Evolutionary conservation across 2,888 invertebrate genomes (phyloP).

Genomic region (Choristoneura rosaceana): DNA sequence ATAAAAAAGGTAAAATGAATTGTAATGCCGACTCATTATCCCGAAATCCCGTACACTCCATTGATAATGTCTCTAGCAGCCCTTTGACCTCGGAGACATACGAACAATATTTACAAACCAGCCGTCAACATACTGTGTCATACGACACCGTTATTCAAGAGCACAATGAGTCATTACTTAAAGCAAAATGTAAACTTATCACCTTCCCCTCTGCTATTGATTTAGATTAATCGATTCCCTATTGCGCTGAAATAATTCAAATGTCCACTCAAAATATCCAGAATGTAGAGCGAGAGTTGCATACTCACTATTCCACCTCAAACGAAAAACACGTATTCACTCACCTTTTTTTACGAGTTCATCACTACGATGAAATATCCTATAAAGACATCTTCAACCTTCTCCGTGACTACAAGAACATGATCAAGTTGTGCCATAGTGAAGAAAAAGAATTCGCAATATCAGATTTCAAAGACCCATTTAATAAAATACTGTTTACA

Average conservation of each 20-base stretch:
- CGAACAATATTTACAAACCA: neutral
- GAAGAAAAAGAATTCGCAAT: slow-evolving; percentile 18
- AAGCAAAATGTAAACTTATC: neutral
- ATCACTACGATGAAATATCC: neutral
- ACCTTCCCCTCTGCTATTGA: neutral
- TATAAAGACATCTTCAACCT: neutral
- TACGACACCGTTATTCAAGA: neutral
- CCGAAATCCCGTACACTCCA: too few relatives aligned
- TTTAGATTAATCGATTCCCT: neutral
- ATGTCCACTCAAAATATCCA: too few relatives aligned
- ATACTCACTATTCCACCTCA: too few relatives aligned
- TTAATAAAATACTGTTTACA: slow-evolving; percentile 14
- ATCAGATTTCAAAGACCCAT: slow-evolving; percentile 40
- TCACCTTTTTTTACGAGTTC: neutral
- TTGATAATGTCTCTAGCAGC: too few relatives aligned
- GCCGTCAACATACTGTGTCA: neutral
- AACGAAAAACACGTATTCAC: too few relatives aligned
- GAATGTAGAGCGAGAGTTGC: too few relatives aligned
- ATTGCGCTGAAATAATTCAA: neutral
- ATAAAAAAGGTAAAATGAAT: too few relatives aligned
- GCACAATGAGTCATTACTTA: neutral
- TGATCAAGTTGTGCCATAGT: neutral
- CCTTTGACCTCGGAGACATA: neutral
- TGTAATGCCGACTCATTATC: too few relatives aligned
- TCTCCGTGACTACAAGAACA: neutral